phyloP scores from a whole-genome alignment of 2,113 vertebrate genomes.

The Lasiurus cinereus region DNA sequence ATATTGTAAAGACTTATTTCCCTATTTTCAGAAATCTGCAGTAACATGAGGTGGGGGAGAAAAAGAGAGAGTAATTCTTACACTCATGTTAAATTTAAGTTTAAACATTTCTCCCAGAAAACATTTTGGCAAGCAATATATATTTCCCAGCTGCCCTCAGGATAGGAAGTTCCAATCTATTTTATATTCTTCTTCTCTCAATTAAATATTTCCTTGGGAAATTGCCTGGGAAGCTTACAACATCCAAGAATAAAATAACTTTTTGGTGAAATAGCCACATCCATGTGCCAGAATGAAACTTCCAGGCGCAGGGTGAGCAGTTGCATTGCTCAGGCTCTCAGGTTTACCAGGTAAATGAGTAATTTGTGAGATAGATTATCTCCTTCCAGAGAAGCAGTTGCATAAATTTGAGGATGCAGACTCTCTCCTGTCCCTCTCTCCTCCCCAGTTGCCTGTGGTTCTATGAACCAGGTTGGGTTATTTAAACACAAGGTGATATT shows the following conservation, averaged over 20 bases:
- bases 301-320: constrained; percentile 55
- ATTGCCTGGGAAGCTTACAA: constrained; percentile 66
- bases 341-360: constrained; percentile 74
- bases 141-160: constrained; percentile 60
- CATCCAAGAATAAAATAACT: constrained; percentile 63
- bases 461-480: constrained; percentile 60
- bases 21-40: neutral
- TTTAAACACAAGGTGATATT: constrained; percentile 81
- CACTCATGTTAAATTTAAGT: constrained; percentile 52
- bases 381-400: constrained; percentile 78
- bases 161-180: constrained; percentile 68
- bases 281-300: constrained; percentile 68
- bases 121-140: constrained; percentile 61
- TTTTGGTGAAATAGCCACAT: neutral
- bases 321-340: constrained; percentile 33
- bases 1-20: neutral
- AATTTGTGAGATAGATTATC: constrained; percentile 82
- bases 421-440: constrained; percentile 82
- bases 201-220: constrained; percentile 80
- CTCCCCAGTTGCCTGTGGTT: neutral
- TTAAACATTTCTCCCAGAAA: constrained; percentile 63
- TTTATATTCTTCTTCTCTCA: constrained; percentile 65
- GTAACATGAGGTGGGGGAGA: neutral
- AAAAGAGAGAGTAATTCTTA: constrained; percentile 34
- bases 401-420: constrained; percentile 84